Percentiles rank a stretch among this genome's conserved stretches.
These are phyloP conservation scores for Leptopilina boulardi DNA, from an alignment of 1,140 invertebrate genomes.

Conservation along the genomic window DNA sequence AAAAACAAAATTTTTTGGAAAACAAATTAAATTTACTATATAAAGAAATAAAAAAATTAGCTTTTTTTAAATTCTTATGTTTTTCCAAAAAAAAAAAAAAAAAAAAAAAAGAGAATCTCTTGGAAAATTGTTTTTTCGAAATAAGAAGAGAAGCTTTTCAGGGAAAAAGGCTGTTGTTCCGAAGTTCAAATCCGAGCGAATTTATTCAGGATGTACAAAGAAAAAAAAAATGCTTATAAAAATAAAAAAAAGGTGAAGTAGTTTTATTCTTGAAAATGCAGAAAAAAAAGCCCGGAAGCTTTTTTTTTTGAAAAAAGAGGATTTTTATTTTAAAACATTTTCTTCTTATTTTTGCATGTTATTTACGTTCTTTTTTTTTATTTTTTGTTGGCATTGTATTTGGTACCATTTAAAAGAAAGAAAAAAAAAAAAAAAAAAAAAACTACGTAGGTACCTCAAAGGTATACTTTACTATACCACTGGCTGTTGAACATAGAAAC, in stretches of 20 bases:
- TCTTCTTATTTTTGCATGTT: no score
- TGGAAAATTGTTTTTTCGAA: background rate
- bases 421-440: constrained; percentile 68
- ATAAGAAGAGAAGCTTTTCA: background rate
- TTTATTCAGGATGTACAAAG: constrained; percentile 27
- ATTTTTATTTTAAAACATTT: background rate
- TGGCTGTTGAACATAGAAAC: constrained; percentile 76
- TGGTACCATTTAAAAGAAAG: constrained; percentile 61
- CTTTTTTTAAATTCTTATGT: background rate
- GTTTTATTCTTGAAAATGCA: constrained; percentile 12
- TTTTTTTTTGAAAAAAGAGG: background rate
- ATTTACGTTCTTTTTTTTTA: background rate
- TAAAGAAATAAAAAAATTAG: no score
- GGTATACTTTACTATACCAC: constrained; percentile 76
- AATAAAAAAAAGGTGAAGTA: background rate
- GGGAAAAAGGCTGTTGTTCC: constrained; percentile 8
- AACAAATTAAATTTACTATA: no score
- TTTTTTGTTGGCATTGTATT: constrained; percentile 66
- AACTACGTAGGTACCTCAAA: constrained; percentile 77
- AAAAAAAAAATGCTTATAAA: constrained; percentile 3
- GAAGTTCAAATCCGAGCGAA: constrained; percentile 18
- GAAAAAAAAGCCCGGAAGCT: background rate
- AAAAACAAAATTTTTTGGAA: no score
- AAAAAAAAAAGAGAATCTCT: background rate
- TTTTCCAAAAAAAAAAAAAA: background rate